Evolutionary conservation across 2,797 vertebrate species (phyloP).

Genomic region (Periophthalmus magnuspinnatus): DNA sequence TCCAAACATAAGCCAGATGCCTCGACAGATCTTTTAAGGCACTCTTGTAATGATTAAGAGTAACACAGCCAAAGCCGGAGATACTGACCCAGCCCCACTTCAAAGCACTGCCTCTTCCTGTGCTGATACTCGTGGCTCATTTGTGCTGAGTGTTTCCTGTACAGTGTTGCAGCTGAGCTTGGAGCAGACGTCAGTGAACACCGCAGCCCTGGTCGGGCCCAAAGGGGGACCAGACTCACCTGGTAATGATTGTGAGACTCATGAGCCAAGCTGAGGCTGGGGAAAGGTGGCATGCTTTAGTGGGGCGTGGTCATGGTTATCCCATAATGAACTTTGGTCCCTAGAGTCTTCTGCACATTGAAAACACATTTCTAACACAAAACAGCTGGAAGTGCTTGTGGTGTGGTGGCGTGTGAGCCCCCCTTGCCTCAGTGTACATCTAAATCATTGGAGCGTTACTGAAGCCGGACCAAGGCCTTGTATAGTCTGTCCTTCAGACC

Average conservation of each 20-base stretch:
- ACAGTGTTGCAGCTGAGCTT: slow-evolving; percentile 24
- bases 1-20: slow-evolving; percentile 57
- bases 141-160: slow-evolving; percentile 44
- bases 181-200: slow-evolving; percentile 35
- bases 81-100: slow-evolving; percentile 50
- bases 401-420: slow-evolving; percentile 24
- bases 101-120: slow-evolving; percentile 43
- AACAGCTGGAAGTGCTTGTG: slow-evolving; percentile 61
- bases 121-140: slow-evolving; percentile 47
- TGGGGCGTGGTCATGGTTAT: slow-evolving; percentile 21
- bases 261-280: slow-evolving; percentile 17
- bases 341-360: slow-evolving; percentile 38
- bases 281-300: slow-evolving; percentile 11
- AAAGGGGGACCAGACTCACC: slow-evolving; percentile 44
- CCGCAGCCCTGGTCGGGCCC: slow-evolving; percentile 21
- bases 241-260: slow-evolving; percentile 57
- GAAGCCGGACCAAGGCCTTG: slow-evolving; percentile 19
- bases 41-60: slow-evolving; percentile 52
- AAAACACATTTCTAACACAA: slow-evolving; percentile 51
- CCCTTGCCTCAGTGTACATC: slow-evolving; percentile 15
- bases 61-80: slow-evolving; percentile 46
- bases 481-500: slow-evolving; percentile 35
- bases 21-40: slow-evolving; percentile 45
- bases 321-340: slow-evolving; percentile 35
- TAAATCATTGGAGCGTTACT: slow-evolving; percentile 41